These are phyloP conservation scores for Sapajus apella DNA, from an alignment of 2,113 vertebrate species.

Conservation along the genomic window DNA sequence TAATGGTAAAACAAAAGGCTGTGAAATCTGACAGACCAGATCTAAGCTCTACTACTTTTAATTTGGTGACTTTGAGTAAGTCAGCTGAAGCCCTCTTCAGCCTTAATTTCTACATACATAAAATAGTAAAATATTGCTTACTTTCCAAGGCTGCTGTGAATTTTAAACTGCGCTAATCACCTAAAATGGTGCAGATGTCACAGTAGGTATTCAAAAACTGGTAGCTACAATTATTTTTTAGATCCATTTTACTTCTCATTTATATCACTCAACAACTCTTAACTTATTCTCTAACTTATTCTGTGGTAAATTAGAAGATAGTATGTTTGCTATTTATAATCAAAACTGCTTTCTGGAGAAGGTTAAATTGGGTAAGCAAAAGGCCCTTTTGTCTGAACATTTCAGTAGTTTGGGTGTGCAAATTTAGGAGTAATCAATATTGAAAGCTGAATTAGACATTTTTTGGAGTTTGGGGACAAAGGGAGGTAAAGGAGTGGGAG, in stretches of 20 bases:
- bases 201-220: slow-evolving; percentile 4
- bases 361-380: neutral
- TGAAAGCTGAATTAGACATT: neutral
- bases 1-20: neutral
- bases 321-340: neutral
- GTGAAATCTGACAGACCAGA: neutral
- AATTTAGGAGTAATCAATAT: neutral
- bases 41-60: neutral
- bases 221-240: neutral
- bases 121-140: neutral
- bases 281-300: neutral
- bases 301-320: neutral
- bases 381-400: neutral
- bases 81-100: neutral
- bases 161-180: neutral
- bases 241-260: neutral
- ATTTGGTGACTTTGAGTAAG: neutral
- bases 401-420: neutral
- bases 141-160: neutral
- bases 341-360: slow-evolving; percentile 20
- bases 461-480: neutral
- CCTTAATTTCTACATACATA: neutral
- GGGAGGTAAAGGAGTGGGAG: neutral
- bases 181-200: neutral
- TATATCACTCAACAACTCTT: neutral